Evolutionary conservation across 2,113 vertebrate species (phyloP), one percentile per base, ranked within the genome.

Genomic region (Theropithecus gelada): DNA sequence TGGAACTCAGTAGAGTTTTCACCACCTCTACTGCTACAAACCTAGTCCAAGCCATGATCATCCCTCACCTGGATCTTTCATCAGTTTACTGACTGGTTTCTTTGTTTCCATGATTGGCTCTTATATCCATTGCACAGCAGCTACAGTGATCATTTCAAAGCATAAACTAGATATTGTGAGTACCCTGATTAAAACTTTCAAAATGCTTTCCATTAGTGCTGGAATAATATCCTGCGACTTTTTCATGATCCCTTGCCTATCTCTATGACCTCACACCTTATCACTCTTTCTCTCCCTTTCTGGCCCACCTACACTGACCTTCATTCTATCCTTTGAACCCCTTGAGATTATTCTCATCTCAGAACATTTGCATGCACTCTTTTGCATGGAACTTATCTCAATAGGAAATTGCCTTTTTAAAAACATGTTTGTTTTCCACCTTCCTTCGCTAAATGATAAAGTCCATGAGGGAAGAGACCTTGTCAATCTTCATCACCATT

Each of bases 401-500:
- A n/a, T 68, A 61, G 61, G 23, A 78, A 90, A 64, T 38, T 94
- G 0, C 0, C 38, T 80, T 93, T 82, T 52, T 59, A 22, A 55
- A 96, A 92, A 90, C 11, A 93, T 4, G 20, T 40, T 92, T 78
- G 83, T 86, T 97, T 92, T 94, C 59, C 35, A 84, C 3, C 18
- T 72, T 68, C 2, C 18, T 88, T 91, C 12, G 43, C 55, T 79
- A 96, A 93, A 23, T 79, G 23, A 66, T 68, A 95, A 92, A 89
- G 8, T n/a, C 9, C 8, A 59, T 75, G 43, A 91, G 12, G 14
- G 6, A 80, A 82, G 11, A 20, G 7, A 88, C 8, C 5, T 88
- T 82, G 59, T 73, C 52, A 79, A 6, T 81, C 43, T 75, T 43
- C 11, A 64, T 48, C 45, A 83, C n/a, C 32, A 93, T 43, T 82